Evolutionary conservation across 2,113 vertebrate species (phyloP).

Genomic region (Athene cunicularia): DNA sequence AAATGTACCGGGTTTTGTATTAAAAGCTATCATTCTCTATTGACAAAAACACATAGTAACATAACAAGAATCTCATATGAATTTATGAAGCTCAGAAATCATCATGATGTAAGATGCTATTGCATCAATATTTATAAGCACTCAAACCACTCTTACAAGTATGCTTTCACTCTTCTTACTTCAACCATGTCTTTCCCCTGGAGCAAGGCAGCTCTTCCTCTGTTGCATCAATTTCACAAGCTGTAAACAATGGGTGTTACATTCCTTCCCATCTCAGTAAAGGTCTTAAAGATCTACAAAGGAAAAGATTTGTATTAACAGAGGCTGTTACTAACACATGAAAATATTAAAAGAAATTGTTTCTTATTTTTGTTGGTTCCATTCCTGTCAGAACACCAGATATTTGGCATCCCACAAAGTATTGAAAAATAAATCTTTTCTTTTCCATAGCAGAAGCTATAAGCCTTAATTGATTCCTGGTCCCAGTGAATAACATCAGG

Average conservation of each 20-base stretch:
- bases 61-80: not conserved
- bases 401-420: not conserved
- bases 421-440: not conserved
- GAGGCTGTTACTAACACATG: not conserved
- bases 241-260: not conserved
- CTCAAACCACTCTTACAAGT: not conserved
- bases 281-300: not conserved
- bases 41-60: not conserved
- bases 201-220: not conserved
- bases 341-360: not conserved
- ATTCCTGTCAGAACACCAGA: not conserved
- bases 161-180: not conserved
- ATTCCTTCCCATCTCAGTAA: not conserved
- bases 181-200: not conserved
- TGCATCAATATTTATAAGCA: conserved; percentile 19
- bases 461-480: conserved; percentile 44
- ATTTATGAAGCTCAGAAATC: conserved; percentile 3
- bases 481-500: not conserved
- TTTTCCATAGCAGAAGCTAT: conserved; percentile 1
- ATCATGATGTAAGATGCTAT: not conserved
- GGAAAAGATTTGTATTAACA: not conserved
- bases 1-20: not conserved
- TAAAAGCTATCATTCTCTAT: conserved; percentile 10
- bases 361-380: not conserved
- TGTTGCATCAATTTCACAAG: not conserved